A percentile compares a stretch with the other conserved stretches of the same genome.
These are phyloP conservation scores for Glossophaga mutica DNA, from an alignment of 2,797 vertebrate species.

Conservation along the genomic window DNA sequence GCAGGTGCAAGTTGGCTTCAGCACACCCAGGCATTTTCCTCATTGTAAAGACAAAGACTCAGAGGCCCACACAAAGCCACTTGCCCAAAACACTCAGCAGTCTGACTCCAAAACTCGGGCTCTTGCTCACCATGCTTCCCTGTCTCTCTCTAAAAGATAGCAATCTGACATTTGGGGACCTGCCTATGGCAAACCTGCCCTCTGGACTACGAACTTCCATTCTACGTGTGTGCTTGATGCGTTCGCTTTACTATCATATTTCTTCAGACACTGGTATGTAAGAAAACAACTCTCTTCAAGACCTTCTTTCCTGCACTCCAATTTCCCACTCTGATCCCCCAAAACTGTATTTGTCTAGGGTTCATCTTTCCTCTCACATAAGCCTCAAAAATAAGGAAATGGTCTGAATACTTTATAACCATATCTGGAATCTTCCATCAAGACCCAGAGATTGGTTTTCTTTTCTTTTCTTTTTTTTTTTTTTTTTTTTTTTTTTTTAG, in stretches of 20 bases:
- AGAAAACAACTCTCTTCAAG: neutral
- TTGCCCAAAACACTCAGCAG: neutral
- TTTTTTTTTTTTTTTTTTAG: neutral
- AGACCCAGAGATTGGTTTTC: neutral
- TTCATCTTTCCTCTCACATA: neutral
- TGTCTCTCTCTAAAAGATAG: neutral
- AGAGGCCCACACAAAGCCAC: neutral
- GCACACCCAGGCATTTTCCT: neutral
- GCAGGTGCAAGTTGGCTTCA: neutral
- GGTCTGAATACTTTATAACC: neutral
- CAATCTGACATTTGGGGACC: neutral
- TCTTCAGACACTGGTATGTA: neutral
- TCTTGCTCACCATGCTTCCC: neutral
- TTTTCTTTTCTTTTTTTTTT: neutral
- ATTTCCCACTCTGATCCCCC: neutral
- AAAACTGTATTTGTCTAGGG: neutral
- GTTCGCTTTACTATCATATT: neutral
- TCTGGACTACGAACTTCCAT: neutral
- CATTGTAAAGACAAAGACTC: neutral
- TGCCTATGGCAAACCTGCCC: too few relatives aligned
- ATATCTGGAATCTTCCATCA: neutral
- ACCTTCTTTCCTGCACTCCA: rapidly evolving
- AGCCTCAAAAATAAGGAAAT: neutral
- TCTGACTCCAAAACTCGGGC: neutral
- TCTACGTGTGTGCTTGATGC: neutral